phyloP scores from a whole-genome alignment of 2,113 vertebrate genomes.

The Pungitius pungitius region DNA sequence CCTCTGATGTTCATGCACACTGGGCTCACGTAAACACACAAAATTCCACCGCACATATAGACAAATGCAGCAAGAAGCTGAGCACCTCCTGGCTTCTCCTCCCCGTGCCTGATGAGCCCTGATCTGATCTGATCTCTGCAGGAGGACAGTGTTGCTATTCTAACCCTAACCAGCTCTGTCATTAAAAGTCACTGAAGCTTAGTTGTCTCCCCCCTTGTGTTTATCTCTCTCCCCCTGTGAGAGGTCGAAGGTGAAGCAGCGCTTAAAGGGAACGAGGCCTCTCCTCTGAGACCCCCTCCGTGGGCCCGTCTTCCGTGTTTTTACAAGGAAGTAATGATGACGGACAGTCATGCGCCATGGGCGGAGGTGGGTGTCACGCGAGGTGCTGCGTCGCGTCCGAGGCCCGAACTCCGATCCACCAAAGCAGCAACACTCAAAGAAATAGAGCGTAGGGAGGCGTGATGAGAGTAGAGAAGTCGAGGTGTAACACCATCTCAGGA shows the following conservation, averaged over 20 bases:
- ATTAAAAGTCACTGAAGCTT: constrained; percentile 89
- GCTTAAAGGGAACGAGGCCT: constrained; percentile 79
- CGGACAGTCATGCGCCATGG: constrained; percentile 69
- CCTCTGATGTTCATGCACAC: not conserved
- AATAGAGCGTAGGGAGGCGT: constrained; percentile 7
- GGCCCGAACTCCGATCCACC: not conserved
- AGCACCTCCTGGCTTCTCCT: constrained; percentile 26
- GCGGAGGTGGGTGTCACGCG: constrained; percentile 72
- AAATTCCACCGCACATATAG: not conserved
- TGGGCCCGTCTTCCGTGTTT: constrained; percentile 76
- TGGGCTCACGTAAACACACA: not conserved
- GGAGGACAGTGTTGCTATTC: constrained; percentile 81
- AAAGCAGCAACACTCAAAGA: not conserved
- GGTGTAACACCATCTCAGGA: not conserved
- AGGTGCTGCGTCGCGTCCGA: constrained; percentile 50
- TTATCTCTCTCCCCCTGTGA: constrained; percentile 77
- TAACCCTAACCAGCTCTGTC: constrained; percentile 86
- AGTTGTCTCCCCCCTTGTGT: constrained; percentile 80
- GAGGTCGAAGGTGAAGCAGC: constrained; percentile 76
- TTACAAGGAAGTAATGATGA: constrained; percentile 81
- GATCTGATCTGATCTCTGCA: constrained; percentile 78
- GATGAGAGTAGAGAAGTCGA: constrained; percentile 7
- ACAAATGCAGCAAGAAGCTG: constrained; percentile 27
- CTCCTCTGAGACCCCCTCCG: constrained; percentile 54
- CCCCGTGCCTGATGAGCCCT: constrained; percentile 31